Evolutionary conservation across 2,888 invertebrate species (phyloP).

Genomic region (Lasioglossum zephyrum): DNA sequence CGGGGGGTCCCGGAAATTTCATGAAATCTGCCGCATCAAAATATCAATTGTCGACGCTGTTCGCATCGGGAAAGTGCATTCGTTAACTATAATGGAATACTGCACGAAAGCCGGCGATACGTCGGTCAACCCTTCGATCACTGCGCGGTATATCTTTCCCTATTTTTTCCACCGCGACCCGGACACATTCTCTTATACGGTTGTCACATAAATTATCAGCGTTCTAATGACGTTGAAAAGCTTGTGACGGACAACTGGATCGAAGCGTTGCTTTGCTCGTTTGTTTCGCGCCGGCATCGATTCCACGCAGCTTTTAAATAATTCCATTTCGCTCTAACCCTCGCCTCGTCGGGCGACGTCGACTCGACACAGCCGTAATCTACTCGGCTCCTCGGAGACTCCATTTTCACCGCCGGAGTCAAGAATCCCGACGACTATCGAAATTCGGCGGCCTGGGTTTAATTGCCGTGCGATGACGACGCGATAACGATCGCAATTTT

Average conservation of each 20-base stretch:
- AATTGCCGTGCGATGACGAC: slow-evolving; percentile 15
- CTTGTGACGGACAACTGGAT: slow-evolving; percentile 47
- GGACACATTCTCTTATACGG: slow-evolving; percentile 30
- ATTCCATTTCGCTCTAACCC: slow-evolving; percentile 14
- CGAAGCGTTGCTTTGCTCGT: slow-evolving; percentile 7
- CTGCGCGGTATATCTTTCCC: slow-evolving; percentile 19
- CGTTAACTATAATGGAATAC: slow-evolving; percentile 63
- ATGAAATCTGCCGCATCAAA: slow-evolving; percentile 63
- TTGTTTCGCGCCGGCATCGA: slow-evolving; percentile 48
- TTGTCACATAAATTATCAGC: slow-evolving; percentile 49
- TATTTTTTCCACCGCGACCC: slow-evolving; percentile 13
- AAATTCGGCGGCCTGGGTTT: neutral
- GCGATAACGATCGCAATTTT: neutral
- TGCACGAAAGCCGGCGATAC: slow-evolving; percentile 28
- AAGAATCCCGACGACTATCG: neutral
- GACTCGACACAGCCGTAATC: too few species aligned
- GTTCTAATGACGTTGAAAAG: slow-evolving; percentile 54
- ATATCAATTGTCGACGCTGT: slow-evolving; percentile 65
- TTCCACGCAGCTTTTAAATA: slow-evolving; percentile 56
- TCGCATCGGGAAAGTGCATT: slow-evolving; percentile 45
- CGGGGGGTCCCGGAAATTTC: slow-evolving; percentile 46
- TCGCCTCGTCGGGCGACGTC: neutral
- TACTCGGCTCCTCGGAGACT: neutral
- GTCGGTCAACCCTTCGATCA: slow-evolving; percentile 31
- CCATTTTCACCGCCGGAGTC: neutral